phyloP scores from a whole-genome alignment of 2,797 vertebrate genomes.

The Chiroxiphia lanceolata region DNA sequence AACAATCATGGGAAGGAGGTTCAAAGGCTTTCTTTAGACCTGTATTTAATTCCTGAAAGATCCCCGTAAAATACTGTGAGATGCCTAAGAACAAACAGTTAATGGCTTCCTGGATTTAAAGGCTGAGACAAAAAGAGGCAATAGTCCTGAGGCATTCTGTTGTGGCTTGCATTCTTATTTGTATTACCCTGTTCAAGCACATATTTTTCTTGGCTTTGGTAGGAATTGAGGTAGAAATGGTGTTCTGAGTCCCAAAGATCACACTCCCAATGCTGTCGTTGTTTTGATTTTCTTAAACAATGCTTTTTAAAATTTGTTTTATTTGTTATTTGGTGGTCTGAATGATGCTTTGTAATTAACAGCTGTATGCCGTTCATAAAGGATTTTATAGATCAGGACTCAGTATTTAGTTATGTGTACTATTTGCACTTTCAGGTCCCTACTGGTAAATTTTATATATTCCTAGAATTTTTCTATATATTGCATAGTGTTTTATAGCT shows the following conservation, averaged over 20 bases:
- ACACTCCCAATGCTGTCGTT: constrained; percentile 24
- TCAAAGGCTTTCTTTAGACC: constrained; percentile 30
- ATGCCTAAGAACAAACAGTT: background rate
- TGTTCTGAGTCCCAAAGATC: constrained; percentile 57
- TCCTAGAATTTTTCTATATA: constrained; percentile 42
- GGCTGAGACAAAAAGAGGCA: constrained; percentile 19
- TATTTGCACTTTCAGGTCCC: constrained; percentile 62
- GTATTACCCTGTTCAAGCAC: constrained; percentile 7
- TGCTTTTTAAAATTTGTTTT: constrained; percentile 13
- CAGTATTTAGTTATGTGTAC: constrained; percentile 48
- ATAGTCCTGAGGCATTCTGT: constrained; percentile 42
- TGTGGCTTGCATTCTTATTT: constrained; percentile 43
- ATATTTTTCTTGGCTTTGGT: constrained; percentile 31
- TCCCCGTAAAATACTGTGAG: constrained; percentile 25
- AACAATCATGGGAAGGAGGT: constrained; percentile 21
- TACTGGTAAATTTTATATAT: constrained; percentile 57
- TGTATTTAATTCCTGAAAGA: constrained; percentile 13
- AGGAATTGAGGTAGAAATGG: constrained; percentile 41
- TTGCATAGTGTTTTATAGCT: constrained; percentile 32
- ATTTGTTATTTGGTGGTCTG: constrained; percentile 39
- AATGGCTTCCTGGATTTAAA: constrained; percentile 37
- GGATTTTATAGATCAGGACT: constrained; percentile 50
- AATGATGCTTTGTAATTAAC: constrained; percentile 37
- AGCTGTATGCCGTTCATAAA: constrained; percentile 39
- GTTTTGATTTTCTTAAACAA: constrained; percentile 18